phyloP scores from a whole-genome alignment of 2,797 vertebrate species.

The Lateolabrax maculatus region DNA sequence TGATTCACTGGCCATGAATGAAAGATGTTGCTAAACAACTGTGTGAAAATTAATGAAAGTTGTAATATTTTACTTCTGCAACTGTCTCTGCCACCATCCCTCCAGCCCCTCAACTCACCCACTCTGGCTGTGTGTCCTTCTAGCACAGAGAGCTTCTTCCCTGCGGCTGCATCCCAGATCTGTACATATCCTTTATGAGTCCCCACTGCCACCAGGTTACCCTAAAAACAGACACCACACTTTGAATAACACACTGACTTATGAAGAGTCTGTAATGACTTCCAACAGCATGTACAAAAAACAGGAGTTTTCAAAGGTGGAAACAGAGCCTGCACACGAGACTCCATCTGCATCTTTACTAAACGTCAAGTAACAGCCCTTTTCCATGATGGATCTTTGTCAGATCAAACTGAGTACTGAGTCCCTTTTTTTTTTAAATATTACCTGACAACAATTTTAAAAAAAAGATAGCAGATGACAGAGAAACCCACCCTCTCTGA shows the following conservation, averaged over 20 bases:
- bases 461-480: neutral
- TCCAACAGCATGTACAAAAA: neutral
- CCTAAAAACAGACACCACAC: constrained; percentile 70
- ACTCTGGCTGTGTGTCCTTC: constrained; percentile 98
- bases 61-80: constrained; percentile 4
- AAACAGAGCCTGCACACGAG: neutral
- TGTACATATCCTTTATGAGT: constrained; percentile 91
- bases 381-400: neutral
- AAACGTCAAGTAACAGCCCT: neutral
- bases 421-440: neutral
- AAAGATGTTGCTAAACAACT: constrained; percentile 26
- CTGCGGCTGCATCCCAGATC: constrained; percentile 98
- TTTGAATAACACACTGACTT: neutral
- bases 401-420: neutral
- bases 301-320: neutral
- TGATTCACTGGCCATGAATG: constrained; percentile 21
- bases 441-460: neutral
- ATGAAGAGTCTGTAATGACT: neutral
- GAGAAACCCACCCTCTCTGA: constrained; percentile 93
- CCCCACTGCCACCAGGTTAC: constrained; percentile 88
- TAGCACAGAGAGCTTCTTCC: constrained; percentile 95
- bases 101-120: constrained; percentile 86
- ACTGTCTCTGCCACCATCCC: neutral
- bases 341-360: constrained; percentile 1
- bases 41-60: neutral